A percentile compares a stretch with the other conserved stretches of the same genome.
These are phyloP conservation scores for Microctenopoma stevenorrisi DNA, from an alignment of 2,797 vertebrate genomes.

Conservation along the genomic window DNA sequence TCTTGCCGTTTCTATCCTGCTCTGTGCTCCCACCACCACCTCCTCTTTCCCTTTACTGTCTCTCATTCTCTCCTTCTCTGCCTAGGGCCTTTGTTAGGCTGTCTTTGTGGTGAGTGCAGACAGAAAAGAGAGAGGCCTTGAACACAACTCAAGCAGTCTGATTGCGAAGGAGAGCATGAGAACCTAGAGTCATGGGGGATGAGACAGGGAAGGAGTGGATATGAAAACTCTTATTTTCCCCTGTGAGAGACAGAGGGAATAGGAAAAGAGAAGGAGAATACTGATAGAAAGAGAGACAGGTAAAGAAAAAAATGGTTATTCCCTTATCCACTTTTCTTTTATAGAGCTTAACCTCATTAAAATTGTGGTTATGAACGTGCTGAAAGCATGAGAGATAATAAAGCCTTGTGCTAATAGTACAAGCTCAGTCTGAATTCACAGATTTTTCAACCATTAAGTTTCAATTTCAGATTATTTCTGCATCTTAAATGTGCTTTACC, in stretches of 20 bases:
- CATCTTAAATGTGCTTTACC: conserved; percentile 41
- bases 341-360: conserved; percentile 74
- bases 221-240: conserved; percentile 49
- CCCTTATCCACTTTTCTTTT: conserved; percentile 55
- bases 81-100: conserved; percentile 74
- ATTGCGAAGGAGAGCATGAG: conserved; percentile 68
- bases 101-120: conserved; percentile 67
- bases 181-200: conserved; percentile 72
- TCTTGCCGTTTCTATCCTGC: conserved; percentile 42
- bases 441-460: conserved; percentile 46
- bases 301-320: conserved; percentile 36
- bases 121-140: conserved; percentile 58
- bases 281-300: conserved; percentile 45
- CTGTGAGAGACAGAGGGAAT: conserved; percentile 39
- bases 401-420: conserved; percentile 44
- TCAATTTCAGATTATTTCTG: conserved; percentile 44
- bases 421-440: conserved; percentile 42
- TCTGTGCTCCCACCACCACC: conserved; percentile 18
- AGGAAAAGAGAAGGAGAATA: conserved; percentile 24
- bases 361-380: conserved; percentile 57
- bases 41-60: conserved; percentile 40
- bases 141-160: conserved; percentile 62
- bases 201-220: conserved; percentile 60
- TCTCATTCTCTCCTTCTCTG: conserved; percentile 53
- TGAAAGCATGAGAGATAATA: conserved; percentile 57